phyloP scores from a whole-genome alignment of 2,113 vertebrate genomes.

The Caracal caracal region DNA sequence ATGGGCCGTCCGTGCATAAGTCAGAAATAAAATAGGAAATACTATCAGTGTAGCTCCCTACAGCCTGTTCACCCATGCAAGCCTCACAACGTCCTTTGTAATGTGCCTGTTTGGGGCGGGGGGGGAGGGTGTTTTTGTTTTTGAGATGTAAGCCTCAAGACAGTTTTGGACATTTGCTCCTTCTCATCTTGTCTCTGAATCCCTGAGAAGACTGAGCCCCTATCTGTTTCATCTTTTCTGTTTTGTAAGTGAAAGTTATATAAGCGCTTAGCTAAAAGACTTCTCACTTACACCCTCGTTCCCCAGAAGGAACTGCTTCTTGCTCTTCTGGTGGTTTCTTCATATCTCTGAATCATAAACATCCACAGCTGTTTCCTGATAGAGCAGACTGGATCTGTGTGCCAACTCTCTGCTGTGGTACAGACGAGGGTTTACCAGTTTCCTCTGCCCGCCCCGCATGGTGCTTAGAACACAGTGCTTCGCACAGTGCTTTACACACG shows the following conservation, averaged over 20 bases:
- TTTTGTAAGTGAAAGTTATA: not conserved
- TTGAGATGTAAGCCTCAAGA: not conserved
- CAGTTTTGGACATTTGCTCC: not conserved
- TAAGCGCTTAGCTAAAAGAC: not conserved
- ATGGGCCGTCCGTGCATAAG: not conserved
- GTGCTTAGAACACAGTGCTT: not conserved
- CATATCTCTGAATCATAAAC: not conserved
- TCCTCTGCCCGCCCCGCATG: not conserved
- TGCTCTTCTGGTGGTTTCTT: not conserved
- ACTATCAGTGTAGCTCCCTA: not conserved
- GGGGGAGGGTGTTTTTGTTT: too few relatives aligned
- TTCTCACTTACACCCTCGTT: not conserved
- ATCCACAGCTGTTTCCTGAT: not conserved
- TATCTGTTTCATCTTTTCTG: not conserved
- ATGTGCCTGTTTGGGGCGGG: not conserved
- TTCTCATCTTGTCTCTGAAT: not conserved
- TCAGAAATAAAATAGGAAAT: not conserved
- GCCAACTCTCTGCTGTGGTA: not conserved
- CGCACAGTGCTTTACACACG: not conserved
- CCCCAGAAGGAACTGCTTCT: not conserved
- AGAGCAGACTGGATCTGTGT: not conserved
- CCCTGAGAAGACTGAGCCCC: not conserved
- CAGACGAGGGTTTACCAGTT: rapidly evolving
- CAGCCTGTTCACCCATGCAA: not conserved
- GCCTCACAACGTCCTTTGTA: not conserved